Evolutionary conservation across 2,113 vertebrate species (phyloP).

Genomic region (Nematolebias whitei): DNA sequence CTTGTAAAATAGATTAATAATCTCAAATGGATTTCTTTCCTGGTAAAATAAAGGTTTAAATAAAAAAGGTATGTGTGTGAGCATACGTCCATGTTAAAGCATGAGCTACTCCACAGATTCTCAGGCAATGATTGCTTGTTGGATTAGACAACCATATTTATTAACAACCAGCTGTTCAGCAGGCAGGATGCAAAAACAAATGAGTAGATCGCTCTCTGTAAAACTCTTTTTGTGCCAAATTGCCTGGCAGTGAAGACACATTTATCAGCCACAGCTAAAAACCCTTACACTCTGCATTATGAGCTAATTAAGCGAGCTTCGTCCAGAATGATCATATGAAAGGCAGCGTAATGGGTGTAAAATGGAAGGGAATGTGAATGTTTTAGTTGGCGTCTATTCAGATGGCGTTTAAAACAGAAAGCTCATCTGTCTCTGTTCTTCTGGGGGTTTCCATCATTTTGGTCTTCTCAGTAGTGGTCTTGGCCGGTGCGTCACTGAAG

Average conservation of each 20-base stretch:
- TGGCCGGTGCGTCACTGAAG: conserved; percentile 35
- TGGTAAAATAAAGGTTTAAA: no score
- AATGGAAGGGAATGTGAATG: conserved; percentile 7
- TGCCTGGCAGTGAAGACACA: conserved; percentile 16
- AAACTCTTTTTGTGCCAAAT: conserved; percentile 30
- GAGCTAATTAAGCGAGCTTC: conserved; percentile 31
- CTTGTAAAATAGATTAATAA: no score
- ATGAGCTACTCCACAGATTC: conserved; percentile 51
- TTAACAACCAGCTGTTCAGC: conserved; percentile 28
- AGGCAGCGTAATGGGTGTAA: not conserved
- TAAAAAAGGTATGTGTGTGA: conserved; percentile 14
- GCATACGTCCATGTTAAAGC: conserved; percentile 4
- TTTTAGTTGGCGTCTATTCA: conserved; percentile 17
- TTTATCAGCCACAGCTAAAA: conserved; percentile 20
- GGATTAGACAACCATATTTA: conserved; percentile 16
- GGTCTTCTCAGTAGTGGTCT: conserved; percentile 4
- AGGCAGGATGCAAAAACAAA: conserved; percentile 15
- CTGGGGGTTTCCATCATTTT: conserved; percentile 24
- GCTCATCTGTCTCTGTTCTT: not conserved
- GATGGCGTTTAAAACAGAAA: conserved; percentile 8
- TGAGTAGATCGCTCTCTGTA: conserved; percentile 1
- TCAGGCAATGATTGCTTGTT: conserved; percentile 13
- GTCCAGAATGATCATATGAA: conserved; percentile 6
- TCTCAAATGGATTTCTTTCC: no score
- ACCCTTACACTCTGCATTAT: conserved; percentile 2